phyloP scores from a whole-genome alignment of 2,113 vertebrate species.

The Ctenomys sociabilis region DNA sequence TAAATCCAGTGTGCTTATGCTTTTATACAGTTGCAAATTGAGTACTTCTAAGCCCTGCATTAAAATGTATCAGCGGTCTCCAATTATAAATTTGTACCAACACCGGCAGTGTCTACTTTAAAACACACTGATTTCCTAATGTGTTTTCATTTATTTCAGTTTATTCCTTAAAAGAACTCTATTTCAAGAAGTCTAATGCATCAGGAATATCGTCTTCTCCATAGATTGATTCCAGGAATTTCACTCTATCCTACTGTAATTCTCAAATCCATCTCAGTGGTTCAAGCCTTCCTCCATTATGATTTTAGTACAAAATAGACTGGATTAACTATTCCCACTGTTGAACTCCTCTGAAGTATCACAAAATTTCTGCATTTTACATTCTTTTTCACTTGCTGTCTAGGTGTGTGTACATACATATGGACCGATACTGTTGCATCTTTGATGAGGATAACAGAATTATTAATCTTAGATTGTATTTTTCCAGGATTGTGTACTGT shows the following conservation, averaged over 20 bases:
- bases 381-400: background rate
- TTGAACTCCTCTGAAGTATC: background rate
- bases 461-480: background rate
- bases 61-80: background rate
- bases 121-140: background rate
- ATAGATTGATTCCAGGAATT: background rate
- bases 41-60: background rate
- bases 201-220: background rate
- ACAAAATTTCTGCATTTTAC: background rate
- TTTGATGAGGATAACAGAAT: background rate
- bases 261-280: background rate
- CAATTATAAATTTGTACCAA: background rate
- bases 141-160: background rate
- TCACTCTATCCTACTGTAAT: background rate
- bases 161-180: background rate
- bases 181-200: background rate
- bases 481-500: background rate
- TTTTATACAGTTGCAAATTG: background rate
- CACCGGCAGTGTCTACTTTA: background rate
- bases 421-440: background rate
- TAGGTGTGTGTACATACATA: background rate
- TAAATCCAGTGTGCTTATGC: background rate
- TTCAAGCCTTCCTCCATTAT: background rate
- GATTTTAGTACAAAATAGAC: background rate
- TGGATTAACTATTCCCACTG: background rate